Percentiles rank a stretch among this genome's conserved stretches.
phyloP scores from a whole-genome alignment of 1,140 invertebrate species.

The Philotrypesis tridentata region DNA sequence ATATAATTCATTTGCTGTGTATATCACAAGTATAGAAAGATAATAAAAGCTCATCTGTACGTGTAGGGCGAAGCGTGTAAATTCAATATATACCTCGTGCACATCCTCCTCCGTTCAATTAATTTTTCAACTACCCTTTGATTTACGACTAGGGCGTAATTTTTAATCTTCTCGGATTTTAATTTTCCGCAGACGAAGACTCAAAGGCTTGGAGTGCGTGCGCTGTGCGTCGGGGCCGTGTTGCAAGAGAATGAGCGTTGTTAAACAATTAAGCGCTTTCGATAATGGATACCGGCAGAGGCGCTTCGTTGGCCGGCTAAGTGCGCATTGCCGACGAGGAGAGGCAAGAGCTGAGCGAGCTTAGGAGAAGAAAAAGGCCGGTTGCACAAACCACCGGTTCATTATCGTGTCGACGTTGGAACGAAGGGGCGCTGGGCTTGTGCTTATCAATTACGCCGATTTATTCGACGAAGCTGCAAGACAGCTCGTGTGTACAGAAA shows the following conservation, averaged over 20 bases:
- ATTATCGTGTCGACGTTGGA: conserved; percentile 45
- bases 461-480: conserved; percentile 24
- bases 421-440: not conserved
- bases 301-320: not conserved
- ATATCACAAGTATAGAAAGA: not conserved
- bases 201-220: conserved; percentile 1
- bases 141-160: conserved; percentile 50
- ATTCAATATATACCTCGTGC: conserved; percentile 34
- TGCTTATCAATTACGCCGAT: conserved; percentile 49
- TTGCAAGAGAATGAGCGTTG: conserved; percentile 21
- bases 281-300: conserved; percentile 42
- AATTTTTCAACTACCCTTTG: conserved; percentile 46
- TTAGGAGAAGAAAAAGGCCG: conserved; percentile 24
- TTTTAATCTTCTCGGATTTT: conserved; percentile 49
- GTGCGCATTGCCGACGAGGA: not conserved
- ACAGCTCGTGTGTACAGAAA: not conserved
- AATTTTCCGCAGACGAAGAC: conserved; percentile 36
- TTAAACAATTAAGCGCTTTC: conserved; percentile 50
- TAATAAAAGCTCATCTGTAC: not conserved
- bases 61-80: conserved; percentile 23
- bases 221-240: not conserved
- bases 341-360: too few species aligned
- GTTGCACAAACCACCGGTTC: conserved; percentile 21
- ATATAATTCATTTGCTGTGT: not conserved
- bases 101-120: conserved; percentile 28